Percentiles rank a stretch among this genome's conserved stretches.
These are phyloP conservation scores for Drosophila miranda DNA, from an alignment of 1,140 invertebrate species.

Conservation along the genomic window DNA sequence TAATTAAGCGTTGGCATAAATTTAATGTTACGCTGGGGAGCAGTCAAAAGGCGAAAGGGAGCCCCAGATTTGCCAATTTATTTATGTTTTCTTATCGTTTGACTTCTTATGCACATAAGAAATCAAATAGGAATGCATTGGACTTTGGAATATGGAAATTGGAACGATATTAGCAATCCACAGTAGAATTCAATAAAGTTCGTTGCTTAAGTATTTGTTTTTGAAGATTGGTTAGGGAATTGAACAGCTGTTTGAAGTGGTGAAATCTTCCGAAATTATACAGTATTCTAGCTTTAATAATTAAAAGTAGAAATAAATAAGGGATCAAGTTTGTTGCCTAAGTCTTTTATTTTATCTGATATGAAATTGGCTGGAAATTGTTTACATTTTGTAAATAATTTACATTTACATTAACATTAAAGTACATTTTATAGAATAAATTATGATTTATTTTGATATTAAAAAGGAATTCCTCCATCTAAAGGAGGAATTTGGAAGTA, in stretches of 20 bases:
- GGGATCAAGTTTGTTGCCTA: slow-evolving; percentile 46
- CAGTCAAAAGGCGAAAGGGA: not conserved
- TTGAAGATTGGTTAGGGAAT: not conserved
- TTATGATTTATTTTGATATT: no score
- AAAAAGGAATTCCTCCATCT: no score
- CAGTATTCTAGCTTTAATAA: no score
- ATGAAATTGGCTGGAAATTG: no score
- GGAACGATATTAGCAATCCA: no score
- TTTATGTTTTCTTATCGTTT: slow-evolving; percentile 35
- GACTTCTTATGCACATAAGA: slow-evolving; percentile 36
- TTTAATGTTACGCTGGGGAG: slow-evolving; percentile 47
- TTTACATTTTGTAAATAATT: no score
- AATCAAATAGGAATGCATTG: slow-evolving; percentile 62
- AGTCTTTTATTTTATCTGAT: slow-evolving; percentile 45
- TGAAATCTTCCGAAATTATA: no score
- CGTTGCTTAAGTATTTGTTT: slow-evolving; percentile 45
- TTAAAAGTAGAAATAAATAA: not conserved
- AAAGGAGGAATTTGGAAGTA: no score
- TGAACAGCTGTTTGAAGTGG: no score
- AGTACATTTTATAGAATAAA: no score
- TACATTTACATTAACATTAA: no score
- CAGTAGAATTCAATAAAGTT: slow-evolving; percentile 12
- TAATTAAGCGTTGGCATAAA: slow-evolving; percentile 72
- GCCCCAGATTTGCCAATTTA: slow-evolving; percentile 46
- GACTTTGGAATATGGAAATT: not conserved